phyloP scores from a whole-genome alignment of 1,140 invertebrate genomes.

The Leptinotarsa lineolata region DNA sequence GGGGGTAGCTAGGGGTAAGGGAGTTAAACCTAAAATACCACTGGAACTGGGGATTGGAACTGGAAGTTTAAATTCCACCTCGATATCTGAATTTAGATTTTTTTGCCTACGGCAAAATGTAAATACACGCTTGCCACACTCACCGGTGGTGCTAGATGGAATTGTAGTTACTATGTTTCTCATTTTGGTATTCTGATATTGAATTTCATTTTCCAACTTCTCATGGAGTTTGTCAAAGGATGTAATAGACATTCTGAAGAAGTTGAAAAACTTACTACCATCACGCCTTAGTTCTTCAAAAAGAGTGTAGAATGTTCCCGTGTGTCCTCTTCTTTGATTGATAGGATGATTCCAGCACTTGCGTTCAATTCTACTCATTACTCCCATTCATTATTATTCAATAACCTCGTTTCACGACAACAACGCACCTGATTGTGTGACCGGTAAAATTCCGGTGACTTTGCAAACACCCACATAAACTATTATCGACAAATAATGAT shows the following conservation, averaged over 20 bases:
- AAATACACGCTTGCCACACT: no score
- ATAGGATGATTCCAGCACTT: conserved; percentile 25
- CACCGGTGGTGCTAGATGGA: no score
- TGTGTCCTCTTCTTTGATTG: conserved; percentile 15
- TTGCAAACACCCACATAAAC: no score
- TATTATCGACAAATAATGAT: no score
- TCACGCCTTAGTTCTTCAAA: conserved; percentile 26
- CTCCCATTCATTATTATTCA: conserved; percentile 1
- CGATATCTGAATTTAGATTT: no score
- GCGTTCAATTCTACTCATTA: conserved; percentile 12
- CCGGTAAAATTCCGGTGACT: no score
- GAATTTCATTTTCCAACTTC: neutral
- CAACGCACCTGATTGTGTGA: conserved; percentile 10
- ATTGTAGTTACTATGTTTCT: no score
- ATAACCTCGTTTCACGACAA: neutral
- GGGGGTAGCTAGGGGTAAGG: no score
- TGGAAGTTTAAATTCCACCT: no score
- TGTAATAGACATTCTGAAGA: conserved; percentile 25
- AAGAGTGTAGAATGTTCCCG: conserved; percentile 21
- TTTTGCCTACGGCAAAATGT: no score
- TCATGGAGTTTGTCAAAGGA: conserved; percentile 18
- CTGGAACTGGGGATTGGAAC: no score
- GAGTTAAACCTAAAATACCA: no score
- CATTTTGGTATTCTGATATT: conserved; percentile 12
- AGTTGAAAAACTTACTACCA: conserved; percentile 27